Evolutionary conservation across 92 coral and sea anemone species (phyloP), one percentile per base, ranked within the genome.

Genomic region (Actinernus sp.): DNA sequence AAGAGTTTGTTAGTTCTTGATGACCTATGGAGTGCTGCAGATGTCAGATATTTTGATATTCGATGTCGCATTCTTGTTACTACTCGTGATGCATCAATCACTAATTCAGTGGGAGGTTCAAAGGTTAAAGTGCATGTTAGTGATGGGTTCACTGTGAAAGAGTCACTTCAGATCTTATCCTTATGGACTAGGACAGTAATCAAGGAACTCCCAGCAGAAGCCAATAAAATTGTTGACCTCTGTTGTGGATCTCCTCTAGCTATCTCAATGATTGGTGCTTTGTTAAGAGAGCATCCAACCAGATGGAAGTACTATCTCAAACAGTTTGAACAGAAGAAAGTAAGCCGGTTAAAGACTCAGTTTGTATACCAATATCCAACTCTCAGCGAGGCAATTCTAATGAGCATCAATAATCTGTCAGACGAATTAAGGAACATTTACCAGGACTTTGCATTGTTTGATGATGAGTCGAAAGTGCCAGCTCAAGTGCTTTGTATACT

Each of bases 41-140:
- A 89, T 36, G 81, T 93, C 0, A 71, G 86, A 21, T 81, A 74
- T 52, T 94, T 94, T 68, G 98, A 94, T 63, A 84, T 94, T 44
- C 93, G 98, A 4, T 88, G 93, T n/a, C 90, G 98, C 9, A 72
- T 91, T 26, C 52, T 94, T 51, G 98, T 89, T 4, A 94, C 97
- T 0, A 94, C 98, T 3, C 78, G 98, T 11, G 98, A 94, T 65
- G 90, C 91, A 10, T 77, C 95, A 33, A 68, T 94, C 14, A 83
- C 97, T 19, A 65, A 87, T 58, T 39, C 82, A 12, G 82, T 94
- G 2, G 91, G 87, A 40, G 98, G 97, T 2, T 64, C 48, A 4
- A 87, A 81, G 57, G 87, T 74, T 34, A 88, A 84, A 48, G 98
- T 94, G 20, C 82, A 68, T 22, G 81, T 94, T 26, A 67, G 90